Percentiles rank a stretch among this genome's conserved stretches.
phyloP scores from a whole-genome alignment of 1,140 invertebrate species.

The Drosophila obscura region DNA sequence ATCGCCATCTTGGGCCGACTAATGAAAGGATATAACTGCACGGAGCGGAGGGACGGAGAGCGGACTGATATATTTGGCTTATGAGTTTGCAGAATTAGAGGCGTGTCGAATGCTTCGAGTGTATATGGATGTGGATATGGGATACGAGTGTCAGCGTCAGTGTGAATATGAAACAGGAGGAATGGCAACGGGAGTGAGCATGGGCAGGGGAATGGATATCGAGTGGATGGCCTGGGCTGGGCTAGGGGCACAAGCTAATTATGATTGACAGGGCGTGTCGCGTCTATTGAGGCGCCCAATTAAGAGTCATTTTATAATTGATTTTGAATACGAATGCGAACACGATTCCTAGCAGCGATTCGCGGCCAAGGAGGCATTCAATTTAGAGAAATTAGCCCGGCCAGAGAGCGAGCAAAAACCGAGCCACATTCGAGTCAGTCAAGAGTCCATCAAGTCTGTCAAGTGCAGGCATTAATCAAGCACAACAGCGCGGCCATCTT shows the following conservation, averaged over 20 bases:
- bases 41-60: too few species aligned
- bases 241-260: constrained; percentile 70
- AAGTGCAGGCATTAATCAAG: constrained; percentile 71
- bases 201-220: too few species aligned
- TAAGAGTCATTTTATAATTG: constrained; percentile 76
- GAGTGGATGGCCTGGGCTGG: constrained; percentile 10
- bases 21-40: constrained; percentile 67
- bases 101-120: constrained; percentile 60
- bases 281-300: constrained; percentile 76
- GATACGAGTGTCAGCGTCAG: constrained; percentile 4
- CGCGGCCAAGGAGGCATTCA: constrained; percentile 28
- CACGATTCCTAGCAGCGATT: constrained; percentile 10
- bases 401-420: constrained; percentile 30
- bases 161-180: neutral
- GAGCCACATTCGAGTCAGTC: constrained; percentile 62
- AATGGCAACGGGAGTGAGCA: too few species aligned
- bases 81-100: constrained; percentile 81
- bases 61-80: constrained; percentile 64
- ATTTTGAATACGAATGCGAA: constrained; percentile 62
- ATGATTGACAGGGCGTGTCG: constrained; percentile 80
- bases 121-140: constrained; percentile 12
- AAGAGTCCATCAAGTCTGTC: constrained; percentile 65
- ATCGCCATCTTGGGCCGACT: constrained; percentile 61
- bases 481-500: constrained; percentile 58
- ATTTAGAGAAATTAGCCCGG: constrained; percentile 37